phyloP scores from a whole-genome alignment of 2,113 vertebrate genomes.

The Eubucco bourcierii region DNA sequence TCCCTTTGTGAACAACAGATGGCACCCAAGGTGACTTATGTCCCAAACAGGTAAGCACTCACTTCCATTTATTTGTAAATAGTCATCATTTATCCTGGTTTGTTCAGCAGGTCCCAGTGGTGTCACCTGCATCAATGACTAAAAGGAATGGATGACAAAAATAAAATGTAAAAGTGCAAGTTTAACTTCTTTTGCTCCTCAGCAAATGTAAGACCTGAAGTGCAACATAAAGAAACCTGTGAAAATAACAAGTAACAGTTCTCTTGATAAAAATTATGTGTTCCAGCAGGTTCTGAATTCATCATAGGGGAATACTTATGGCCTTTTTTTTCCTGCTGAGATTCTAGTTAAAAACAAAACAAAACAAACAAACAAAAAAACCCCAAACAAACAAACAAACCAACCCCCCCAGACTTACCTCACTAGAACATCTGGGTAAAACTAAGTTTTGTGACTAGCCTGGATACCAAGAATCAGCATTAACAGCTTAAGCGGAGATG shows the following conservation, averaged over 20 bases:
- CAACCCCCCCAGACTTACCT: constrained; percentile 15
- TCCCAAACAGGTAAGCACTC: constrained; percentile 60
- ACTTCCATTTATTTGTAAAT: constrained; percentile 71
- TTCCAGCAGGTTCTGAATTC: constrained; percentile 38
- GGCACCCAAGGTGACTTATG: constrained; percentile 80
- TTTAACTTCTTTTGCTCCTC: constrained; percentile 65
- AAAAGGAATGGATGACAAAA: constrained; percentile 48
- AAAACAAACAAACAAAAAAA: too few species aligned
- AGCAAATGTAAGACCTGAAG: constrained; percentile 55
- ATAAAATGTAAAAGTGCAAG: constrained; percentile 61
- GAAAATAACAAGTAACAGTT: constrained; percentile 34
- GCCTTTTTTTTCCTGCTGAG: background rate
- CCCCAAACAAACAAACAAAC: too few species aligned
- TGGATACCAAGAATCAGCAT: constrained; percentile 32
- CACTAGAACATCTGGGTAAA: constrained; percentile 34
- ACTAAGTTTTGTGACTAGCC: background rate
- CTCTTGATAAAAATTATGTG: constrained; percentile 42
- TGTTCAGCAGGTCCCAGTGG: constrained; percentile 50
- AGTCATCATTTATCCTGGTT: constrained; percentile 74
- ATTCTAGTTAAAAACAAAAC: background rate
- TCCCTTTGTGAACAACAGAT: constrained; percentile 76
- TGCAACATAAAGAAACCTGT: constrained; percentile 38
- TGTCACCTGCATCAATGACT: constrained; percentile 56
- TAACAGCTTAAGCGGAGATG: background rate
- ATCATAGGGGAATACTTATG: constrained; percentile 10